Evolutionary conservation across 1,140 invertebrate genomes (phyloP).

Genomic region (Orchestia grillus): DNA sequence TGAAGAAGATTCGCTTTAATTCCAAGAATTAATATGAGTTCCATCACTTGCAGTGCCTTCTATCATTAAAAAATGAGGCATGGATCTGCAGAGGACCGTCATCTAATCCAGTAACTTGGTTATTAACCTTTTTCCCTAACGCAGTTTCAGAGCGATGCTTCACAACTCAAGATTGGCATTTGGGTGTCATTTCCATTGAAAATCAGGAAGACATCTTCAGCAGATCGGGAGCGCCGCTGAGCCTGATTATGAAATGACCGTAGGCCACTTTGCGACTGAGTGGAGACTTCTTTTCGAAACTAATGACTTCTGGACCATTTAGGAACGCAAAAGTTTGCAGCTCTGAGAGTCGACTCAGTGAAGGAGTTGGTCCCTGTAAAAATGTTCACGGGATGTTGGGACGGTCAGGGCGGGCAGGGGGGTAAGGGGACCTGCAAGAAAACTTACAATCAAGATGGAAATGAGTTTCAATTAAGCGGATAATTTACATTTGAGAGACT

Average conservation of each 20-base stretch:
- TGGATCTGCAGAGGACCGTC: background rate
- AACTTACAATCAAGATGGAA: conserved; percentile 50
- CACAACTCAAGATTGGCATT: background rate
- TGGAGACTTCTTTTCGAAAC: background rate
- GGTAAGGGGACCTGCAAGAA: background rate
- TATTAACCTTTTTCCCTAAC: background rate
- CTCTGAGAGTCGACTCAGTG: background rate
- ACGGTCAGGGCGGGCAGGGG: background rate
- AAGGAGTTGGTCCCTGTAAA: background rate
- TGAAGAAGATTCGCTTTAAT: background rate
- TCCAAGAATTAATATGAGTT: background rate
- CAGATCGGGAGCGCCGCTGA: background rate
- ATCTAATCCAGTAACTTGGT: background rate
- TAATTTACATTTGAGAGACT: background rate
- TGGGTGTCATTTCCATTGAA: background rate
- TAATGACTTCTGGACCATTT: conserved; percentile 30
- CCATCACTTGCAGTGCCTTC: background rate
- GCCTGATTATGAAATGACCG: background rate
- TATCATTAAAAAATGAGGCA: background rate
- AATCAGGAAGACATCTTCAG: background rate
- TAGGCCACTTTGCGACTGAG: background rate
- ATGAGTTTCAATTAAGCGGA: conserved; percentile 48
- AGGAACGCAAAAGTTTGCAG: conserved; percentile 11
- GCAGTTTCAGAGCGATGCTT: background rate
- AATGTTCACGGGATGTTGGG: background rate